phyloP scores from a whole-genome alignment of 2,888 invertebrate genomes.

The Salticus scenicus region DNA sequence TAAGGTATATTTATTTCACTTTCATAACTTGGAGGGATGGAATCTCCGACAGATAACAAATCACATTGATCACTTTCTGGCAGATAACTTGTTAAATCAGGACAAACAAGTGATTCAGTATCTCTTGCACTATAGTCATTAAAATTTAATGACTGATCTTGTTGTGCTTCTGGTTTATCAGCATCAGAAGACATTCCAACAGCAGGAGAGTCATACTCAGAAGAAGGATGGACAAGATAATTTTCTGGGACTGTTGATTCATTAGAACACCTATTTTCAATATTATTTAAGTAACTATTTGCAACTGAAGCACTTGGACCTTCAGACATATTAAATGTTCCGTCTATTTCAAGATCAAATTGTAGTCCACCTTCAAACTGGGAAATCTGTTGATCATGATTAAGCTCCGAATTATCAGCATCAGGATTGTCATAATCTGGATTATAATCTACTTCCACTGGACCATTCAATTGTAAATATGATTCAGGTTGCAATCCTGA shows the following conservation, averaged over 20 bases:
- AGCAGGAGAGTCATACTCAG: conserved; percentile 47
- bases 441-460: conserved; percentile 78
- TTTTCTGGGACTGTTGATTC: conserved; percentile 13
- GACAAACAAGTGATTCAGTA: conserved; percentile 43
- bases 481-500: conserved; percentile 76
- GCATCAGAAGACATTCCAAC: conserved; percentile 34
- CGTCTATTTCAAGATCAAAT: conserved; percentile 62
- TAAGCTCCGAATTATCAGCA: conserved; percentile 72
- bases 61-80: conserved; percentile 69
- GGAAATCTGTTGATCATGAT: conserved; percentile 35
- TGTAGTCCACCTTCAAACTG: conserved; percentile 47
- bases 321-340: conserved; percentile 17
- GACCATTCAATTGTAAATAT: conserved; percentile 76
- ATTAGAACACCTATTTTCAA: background rate
- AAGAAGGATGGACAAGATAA: conserved; percentile 25
- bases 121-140: conserved; percentile 26
- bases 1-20: conserved; percentile 59
- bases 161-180: conserved; percentile 64
- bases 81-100: conserved; percentile 65
- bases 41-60: conserved; percentile 41
- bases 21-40: conserved; percentile 59
- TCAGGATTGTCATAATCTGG: conserved; percentile 78
- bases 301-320: background rate
- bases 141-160: conserved; percentile 49
- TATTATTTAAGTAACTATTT: background rate